phyloP scores from a whole-genome alignment of 1,140 invertebrate genomes.

The Caenorhabditis brenneri region DNA sequence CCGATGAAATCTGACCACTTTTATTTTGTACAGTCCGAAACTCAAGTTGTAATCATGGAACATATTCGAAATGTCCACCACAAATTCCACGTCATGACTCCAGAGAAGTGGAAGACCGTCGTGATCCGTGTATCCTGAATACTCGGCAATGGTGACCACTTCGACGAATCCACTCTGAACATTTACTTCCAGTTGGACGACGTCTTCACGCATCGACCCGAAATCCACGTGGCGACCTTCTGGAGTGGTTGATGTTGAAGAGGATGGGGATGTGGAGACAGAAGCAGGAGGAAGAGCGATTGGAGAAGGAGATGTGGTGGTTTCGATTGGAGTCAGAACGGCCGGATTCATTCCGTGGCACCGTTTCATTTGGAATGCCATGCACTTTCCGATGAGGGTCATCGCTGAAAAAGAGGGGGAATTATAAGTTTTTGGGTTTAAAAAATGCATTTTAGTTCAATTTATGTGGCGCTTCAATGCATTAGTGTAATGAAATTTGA shows the following conservation, averaged over 20 bases:
- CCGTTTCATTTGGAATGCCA: constrained; percentile 30
- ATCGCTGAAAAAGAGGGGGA: neutral
- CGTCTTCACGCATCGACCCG: neutral
- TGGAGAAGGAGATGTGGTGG: neutral
- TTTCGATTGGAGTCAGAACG: too few relatives aligned
- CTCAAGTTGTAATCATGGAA: neutral
- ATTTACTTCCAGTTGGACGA: neutral
- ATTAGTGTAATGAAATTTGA: too few relatives aligned
- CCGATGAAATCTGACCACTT: constrained; percentile 17
- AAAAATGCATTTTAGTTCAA: too few relatives aligned
- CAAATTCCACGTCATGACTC: constrained; percentile 37
- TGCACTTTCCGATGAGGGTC: neutral
- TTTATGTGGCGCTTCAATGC: too few relatives aligned
- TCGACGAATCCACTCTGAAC: constrained; percentile 33
- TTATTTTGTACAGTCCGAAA: neutral
- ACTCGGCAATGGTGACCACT: constrained; percentile 14
- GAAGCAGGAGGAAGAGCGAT: neutral
- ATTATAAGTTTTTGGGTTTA: too few relatives aligned
- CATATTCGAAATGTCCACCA: constrained; percentile 3
- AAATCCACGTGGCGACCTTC: constrained; percentile 1
- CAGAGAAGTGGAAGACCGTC: neutral
- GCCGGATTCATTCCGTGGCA: constrained; percentile 29
- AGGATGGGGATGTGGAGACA: too few relatives aligned
- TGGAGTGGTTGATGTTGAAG: too few relatives aligned
- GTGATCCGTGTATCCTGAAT: constrained; percentile 31